These are phyloP conservation scores for Actinia equina DNA, from an alignment of 64 coral and sea anemone species.

Conservation along the genomic window DNA sequence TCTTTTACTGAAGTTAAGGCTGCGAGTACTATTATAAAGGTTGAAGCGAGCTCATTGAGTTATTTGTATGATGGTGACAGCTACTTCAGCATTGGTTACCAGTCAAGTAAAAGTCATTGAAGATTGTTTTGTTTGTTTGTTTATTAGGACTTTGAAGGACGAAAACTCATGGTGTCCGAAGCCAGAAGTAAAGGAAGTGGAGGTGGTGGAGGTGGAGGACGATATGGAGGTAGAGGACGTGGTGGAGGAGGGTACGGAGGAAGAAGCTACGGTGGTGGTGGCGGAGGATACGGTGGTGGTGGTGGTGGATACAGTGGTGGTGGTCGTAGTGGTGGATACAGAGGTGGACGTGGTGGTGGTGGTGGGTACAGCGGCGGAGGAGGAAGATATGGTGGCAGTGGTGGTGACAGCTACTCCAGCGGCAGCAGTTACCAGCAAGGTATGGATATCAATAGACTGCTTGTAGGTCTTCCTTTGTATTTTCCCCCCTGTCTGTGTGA, in stretches of 20 bases:
- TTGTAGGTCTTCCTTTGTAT: neutral
- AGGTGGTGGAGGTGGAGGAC: constrained; percentile 23
- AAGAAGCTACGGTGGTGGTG: neutral
- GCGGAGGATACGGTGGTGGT: neutral
- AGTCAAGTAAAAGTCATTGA: no score
- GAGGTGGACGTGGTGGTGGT: neutral
- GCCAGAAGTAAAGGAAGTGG: constrained; percentile 23
- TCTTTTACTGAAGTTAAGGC: no score
- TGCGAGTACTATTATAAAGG: neutral
- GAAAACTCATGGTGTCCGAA: constrained; percentile 25
- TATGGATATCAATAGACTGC: neutral
- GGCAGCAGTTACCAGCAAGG: neutral
- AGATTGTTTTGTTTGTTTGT: no score
- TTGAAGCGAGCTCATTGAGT: neutral
- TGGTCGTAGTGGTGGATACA: neutral
- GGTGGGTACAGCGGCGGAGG: neutral
- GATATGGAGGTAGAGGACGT: constrained; percentile 7
- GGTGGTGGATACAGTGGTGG: neutral
- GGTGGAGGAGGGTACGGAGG: constrained; percentile 11
- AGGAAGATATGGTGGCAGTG: no score
- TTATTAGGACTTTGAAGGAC: constrained; percentile 32
- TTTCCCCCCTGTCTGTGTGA: neutral
- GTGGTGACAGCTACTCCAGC: neutral
- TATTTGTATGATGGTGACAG: neutral
- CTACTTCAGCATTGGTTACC: neutral